Base-by-base conservation (phyloP, 2,888 invertebrate species). In the Vesta saturnalis region DNA sequence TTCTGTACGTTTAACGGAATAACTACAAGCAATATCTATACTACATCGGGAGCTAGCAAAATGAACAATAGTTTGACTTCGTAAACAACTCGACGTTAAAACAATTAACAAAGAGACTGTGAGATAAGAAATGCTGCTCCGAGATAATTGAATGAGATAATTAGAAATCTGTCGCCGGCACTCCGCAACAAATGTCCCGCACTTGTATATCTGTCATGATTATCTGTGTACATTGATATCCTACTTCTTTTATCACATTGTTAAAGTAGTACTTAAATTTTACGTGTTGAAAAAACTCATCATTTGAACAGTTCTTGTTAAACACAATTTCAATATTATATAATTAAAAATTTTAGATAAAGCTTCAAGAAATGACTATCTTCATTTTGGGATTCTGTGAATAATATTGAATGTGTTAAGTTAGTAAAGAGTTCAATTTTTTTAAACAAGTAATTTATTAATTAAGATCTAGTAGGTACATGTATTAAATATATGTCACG, bases 161-260 rank as follows among this genome's bases (percentile, higher is more conserved):
- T 71, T 71, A 71, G 71, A 71, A 71, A 71, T 71, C 71, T 71
- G 71, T 71, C 69, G 68, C 65, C 65, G 66, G 66, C 71, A 69
- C 69, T 56, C 71, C 71, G 71, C 71, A 69, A 71, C 71, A 67
- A 70, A 70, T 67, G 67, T 67, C 69, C 71, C 66, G 62, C 63
- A 65, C 69, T 69, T 66, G 65, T 71, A 62, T 68, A 71, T 68
- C 71, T 60, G 56, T 12, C 22, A 60, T 66, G 69, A 69, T 69
- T 62, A 69, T 52, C 64, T 60, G 65, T 58, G 58, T 39, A 65
- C 65, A 64, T 60, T 58, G 61, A 64, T 65, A 65, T 69, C 61
- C 21, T 55, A 49, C 65, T 57, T 65, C 61, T 58, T 61, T 61
- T 58, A 39, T 39, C n/a, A 39, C n/a, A 39, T n/a, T 39, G 39